These are phyloP conservation scores for Danio choprae DNA, from an alignment of 2,797 vertebrate genomes.

Conservation along the genomic window DNA sequence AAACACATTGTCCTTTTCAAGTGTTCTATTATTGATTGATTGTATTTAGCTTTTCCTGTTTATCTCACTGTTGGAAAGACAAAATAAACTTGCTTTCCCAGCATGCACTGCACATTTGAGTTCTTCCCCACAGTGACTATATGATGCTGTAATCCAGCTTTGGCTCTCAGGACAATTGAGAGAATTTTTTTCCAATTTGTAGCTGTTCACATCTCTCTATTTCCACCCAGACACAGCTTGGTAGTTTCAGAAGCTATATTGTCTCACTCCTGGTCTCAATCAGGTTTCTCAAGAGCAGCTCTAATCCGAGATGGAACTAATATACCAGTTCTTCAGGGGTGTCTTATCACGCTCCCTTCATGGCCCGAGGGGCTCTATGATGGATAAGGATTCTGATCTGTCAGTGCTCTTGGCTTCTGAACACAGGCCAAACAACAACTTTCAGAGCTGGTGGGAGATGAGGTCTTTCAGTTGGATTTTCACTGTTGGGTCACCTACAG, in stretches of 20 bases:
- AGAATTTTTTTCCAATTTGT: not conserved
- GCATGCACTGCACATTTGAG: not conserved
- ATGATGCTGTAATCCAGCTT: not conserved
- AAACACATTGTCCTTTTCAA: not conserved
- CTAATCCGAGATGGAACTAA: not conserved
- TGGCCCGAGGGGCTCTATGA: not conserved
- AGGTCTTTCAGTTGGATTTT: conserved; percentile 1
- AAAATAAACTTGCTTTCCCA: not conserved
- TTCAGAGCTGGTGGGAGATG: not conserved
- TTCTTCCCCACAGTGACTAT: not conserved
- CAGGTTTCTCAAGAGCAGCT: not conserved
- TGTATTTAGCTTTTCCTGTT: not conserved
- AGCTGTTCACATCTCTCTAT: not conserved
- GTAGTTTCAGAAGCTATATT: not conserved
- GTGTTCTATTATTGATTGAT: not conserved
- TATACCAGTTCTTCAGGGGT: conserved; percentile 1
- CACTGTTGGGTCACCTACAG: not conserved
- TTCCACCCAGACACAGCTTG: not conserved
- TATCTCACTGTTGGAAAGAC: not conserved
- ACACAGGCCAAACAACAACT: conserved; percentile 8
- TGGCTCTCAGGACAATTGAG: not conserved
- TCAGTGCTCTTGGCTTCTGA: conserved; percentile 18
- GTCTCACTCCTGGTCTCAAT: not conserved
- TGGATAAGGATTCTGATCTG: conserved; percentile 19
- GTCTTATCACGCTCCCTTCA: not conserved